Evolutionary conservation across 64 coral and sea anemone species (phyloP), one percentile per base, ranked within the genome.

Genomic region (Trachythela sp.): DNA sequence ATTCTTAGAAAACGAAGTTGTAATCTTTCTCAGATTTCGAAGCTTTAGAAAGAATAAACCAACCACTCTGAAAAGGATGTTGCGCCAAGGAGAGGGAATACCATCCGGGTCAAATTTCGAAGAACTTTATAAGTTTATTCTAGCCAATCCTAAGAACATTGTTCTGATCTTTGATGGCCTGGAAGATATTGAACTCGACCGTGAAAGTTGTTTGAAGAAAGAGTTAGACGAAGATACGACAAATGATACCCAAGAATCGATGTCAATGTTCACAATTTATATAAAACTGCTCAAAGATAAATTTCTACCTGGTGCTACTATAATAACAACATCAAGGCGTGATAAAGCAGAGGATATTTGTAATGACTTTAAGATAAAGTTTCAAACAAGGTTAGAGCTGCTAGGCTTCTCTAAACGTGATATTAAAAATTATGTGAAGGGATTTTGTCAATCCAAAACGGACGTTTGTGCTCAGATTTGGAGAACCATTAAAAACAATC

Each of bases 261-360:
- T 80, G 75, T 35, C 31, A 20, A 36, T 80, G 31, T 80, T 80
- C 37, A 15, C 4, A 34, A 80, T 80, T 29, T 80, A 80, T 39
- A 36, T 37, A 50, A 91, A 91, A 36, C 26, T 91, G 29, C 35
- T 85, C 13, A 86, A 75, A 67, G 84, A 83, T 30, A 86, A 86
- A 83, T 86, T 91, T 48, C 49, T 91, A 4, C 84, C 89, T 35
- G 89, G 89, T 51, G 89, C 89, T 24, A 45, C 84, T 45, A 4
- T 91, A 40, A 71, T 91, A 49, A 91, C 89, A 5, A 86, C 89
- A 34, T 85, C 89, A 18, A 40, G 89, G 36, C 56, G 13, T 64
- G 13, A 51, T 27, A 85, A 36, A 48, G 84, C 84, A 51, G 60
- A 86, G 34, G 22, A 40, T 70, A 39, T 80, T 35, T 80, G 37